phyloP scores from a whole-genome alignment of 2,113 vertebrate species.

The Silurus glanis region DNA sequence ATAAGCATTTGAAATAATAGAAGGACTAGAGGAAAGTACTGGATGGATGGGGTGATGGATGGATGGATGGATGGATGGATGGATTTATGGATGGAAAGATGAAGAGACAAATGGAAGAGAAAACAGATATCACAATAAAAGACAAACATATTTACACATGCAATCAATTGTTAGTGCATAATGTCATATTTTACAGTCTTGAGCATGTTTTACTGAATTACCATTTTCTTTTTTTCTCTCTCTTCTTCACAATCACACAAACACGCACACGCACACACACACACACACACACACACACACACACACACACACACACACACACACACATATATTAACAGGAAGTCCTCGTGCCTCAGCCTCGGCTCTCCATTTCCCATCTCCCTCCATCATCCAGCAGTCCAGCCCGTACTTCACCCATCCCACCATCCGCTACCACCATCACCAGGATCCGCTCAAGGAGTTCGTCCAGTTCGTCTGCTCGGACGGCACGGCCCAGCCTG shows the following conservation, averaged over 20 bases:
- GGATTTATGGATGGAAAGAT: too few species aligned
- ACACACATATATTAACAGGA: constrained; percentile 67
- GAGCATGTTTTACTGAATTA: constrained; percentile 40
- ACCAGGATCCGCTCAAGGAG: constrained; percentile 93
- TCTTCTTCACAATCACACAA: constrained; percentile 2
- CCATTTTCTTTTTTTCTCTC: constrained; percentile 34
- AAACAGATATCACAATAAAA: neutral
- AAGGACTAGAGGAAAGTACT: neutral
- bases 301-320: constrained; percentile 23
- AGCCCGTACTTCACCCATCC: constrained; percentile 96
- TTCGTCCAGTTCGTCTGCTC: constrained; percentile 95
- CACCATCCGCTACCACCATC: constrained; percentile 96
- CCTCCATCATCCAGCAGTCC: constrained; percentile 86
- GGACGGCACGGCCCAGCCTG: constrained; percentile 85
- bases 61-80: neutral
- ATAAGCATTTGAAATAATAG: too few species aligned
- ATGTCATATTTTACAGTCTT: neutral
- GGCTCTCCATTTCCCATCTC: constrained; percentile 47
- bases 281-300: constrained; percentile 14
- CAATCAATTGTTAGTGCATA: neutral
- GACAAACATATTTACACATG: neutral
- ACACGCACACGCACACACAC: neutral
- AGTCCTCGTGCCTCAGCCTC: constrained; percentile 80
- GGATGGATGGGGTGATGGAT: neutral
- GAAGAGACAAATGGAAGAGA: neutral